phyloP scores from a whole-genome alignment of 2,113 vertebrate species.

The Urocolius indicus region DNA sequence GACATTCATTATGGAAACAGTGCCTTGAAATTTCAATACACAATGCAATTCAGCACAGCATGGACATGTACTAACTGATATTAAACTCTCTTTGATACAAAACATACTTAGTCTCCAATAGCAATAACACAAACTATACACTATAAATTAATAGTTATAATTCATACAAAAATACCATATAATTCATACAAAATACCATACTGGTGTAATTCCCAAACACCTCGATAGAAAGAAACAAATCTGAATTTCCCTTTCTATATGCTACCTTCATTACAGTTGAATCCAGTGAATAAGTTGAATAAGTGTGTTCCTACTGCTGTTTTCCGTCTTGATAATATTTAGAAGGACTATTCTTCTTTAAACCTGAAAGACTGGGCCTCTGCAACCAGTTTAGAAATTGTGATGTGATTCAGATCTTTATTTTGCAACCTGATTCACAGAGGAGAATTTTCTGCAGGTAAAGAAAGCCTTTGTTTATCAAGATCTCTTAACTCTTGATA shows the following conservation, averaged over 20 bases:
- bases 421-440: not conserved
- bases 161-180: too few relatives aligned
- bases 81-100: not conserved
- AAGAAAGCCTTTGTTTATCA: constrained; percentile 5
- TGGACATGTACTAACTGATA: not conserved
- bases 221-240: not conserved
- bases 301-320: not conserved
- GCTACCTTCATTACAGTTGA: not conserved
- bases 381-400: not conserved
- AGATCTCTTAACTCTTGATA: constrained; percentile 25
- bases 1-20: not conserved
- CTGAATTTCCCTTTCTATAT: not conserved
- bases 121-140: not conserved
- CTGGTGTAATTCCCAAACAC: not conserved
- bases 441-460: not conserved
- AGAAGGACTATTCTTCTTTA: not conserved
- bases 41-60: not conserved
- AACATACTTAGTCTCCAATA: not conserved
- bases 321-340: not conserved
- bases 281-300: not conserved
- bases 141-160: not conserved
- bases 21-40: not conserved
- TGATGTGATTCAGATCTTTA: not conserved
- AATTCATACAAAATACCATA: too few relatives aligned
- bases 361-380: not conserved